Evolutionary conservation across 2,888 invertebrate species (phyloP), one percentile per base, ranked within the genome.

Genomic region (Standfussiana lucernea): DNA sequence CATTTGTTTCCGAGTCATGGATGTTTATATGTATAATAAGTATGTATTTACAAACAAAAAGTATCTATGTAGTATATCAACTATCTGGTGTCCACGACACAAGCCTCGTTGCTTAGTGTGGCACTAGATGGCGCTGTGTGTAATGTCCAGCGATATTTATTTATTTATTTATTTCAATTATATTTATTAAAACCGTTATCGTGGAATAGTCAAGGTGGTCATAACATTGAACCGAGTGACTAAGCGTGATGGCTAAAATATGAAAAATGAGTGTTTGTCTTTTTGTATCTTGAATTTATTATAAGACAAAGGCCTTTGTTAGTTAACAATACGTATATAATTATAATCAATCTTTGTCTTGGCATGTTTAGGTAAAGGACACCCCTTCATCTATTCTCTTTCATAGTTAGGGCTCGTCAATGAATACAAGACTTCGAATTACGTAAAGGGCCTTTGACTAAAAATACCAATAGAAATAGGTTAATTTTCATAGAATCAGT

Each of bases 331-430:
- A 24, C 7, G 40, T 64, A 2, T 8, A 18, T 64, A 56, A 45
- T 32, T 28, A 61, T 56, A 69, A 28, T 77, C 61, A 77, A 77
- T 18, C 24, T 24, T 76, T 50, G 50, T 8, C 42, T 61, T 61
- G 24, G n/a, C 45, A 21, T 47, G 32, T 40, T 61, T 15, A 28
- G 18, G 42, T 1, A 40, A 28, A 47, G 10, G 28, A 24, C 6
- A 6, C 35, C 18, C 42, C 11, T 45, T 61, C 13, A 18, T 53
- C 35, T 53, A 28, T 59, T 77, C 40, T 28, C 35, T 78, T 67
- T 56, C 37, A 53, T 11, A 71, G 10, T 21, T 56, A 47, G 11
- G 35, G 21, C 5, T 35, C n/a, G 32, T 50, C 56, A 45, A n/a
- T 35, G 35, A 71, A 21, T 56, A 42, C 32, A 74, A 59, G 15